Evolutionary conservation across 2,888 invertebrate species (phyloP), one percentile per base, ranked within the genome.

Genomic region (Rhopalosiphum nymphaeae): DNA sequence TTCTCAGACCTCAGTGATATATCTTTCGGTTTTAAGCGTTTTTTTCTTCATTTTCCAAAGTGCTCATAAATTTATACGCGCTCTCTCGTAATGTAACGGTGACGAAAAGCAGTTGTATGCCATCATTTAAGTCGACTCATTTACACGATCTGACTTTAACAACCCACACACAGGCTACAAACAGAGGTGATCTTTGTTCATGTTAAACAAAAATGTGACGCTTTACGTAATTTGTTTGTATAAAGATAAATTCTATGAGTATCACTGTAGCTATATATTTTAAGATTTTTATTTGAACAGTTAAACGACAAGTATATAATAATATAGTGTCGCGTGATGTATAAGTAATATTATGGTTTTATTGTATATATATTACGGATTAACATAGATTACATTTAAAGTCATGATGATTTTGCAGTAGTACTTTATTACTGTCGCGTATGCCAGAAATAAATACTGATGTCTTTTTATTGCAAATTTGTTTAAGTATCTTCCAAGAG

Each of bases 91-190:
- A 89, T 42, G 36, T 13, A 36, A 56, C 56, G 56, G 36, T 56
- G 89, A 89, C 89, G 89, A 89, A 89, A 89, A 56, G 42, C 89
- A 56, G 89, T 89, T 89, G 89, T 29, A 42, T 26, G 89, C 56
- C 89, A 89, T 89, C 89, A 29, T 89, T 89, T 89, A 89, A 56
- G 42, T 26, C 56, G 42, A 56, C 56, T 89, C 56, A 56, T 89
- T 89, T 89, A 89, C 56, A 42, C 89, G 13, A 89, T 42, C 56
- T 56, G 89, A 89, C 89, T 89, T 36, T 36, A 56, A 89, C 89
- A 29, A 56, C 89, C 56, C 89, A 89, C 89, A 56, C 56, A 10
- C 3, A 42, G 56, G 42, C 56, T 42, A 26, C 36, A 42, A 89
- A 89, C 89, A 56, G 89, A 89, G 56, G 42, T 42, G 10, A 89